Percentiles rank a stretch among this genome's conserved stretches.
These are phyloP conservation scores for Ptychobarbus kaznakovi DNA, from an alignment of 2,797 vertebrate genomes.

Conservation along the genomic window DNA sequence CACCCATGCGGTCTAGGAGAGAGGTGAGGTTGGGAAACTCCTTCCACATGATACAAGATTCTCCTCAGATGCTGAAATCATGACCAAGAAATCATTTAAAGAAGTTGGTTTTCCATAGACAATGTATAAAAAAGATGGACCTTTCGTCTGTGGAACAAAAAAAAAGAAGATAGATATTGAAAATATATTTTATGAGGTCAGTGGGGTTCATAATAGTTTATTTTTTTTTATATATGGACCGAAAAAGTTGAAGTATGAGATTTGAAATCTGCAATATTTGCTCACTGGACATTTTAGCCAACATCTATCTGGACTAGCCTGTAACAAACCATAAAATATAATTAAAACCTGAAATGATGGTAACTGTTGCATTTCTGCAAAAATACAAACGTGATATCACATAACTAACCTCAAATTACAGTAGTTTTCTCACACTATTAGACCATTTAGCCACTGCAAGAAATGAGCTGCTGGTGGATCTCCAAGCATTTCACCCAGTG, in stretches of 20 bases:
- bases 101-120: not conserved
- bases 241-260: not conserved
- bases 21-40: conserved; percentile 44
- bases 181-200: not conserved
- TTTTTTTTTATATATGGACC: not conserved
- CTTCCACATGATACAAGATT: conserved; percentile 16
- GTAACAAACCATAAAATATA: not conserved
- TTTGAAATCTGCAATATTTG: not conserved
- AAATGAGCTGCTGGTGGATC: conserved; percentile 26
- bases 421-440: not conserved
- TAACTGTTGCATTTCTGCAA: not conserved
- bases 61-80: not conserved
- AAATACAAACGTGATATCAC: not conserved
- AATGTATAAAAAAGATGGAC: not conserved
- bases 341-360: not conserved
- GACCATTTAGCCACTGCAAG: conserved; percentile 1
- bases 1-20: conserved; percentile 26
- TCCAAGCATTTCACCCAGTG: conserved; percentile 43
- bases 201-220: not conserved
- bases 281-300: not conserved
- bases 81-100: not conserved
- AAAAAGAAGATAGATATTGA: not conserved
- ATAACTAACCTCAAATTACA: not conserved
- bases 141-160: not conserved
- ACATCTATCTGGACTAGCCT: not conserved